These are phyloP conservation scores for Hipparchia sbordonii DNA, from an alignment of 2,888 invertebrate genomes.

Conservation along the genomic window DNA sequence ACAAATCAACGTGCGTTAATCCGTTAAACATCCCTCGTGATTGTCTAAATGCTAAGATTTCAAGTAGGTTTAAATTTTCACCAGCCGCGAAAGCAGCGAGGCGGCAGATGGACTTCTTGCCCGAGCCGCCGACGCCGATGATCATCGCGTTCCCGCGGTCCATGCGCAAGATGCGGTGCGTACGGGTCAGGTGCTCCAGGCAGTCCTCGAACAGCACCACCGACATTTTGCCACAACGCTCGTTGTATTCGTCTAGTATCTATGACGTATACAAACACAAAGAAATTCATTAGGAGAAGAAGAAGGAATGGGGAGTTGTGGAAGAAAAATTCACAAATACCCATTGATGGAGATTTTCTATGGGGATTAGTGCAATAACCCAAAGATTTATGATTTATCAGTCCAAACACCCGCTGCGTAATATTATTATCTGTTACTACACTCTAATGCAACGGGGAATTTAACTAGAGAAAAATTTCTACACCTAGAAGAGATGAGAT, in stretches of 20 bases:
- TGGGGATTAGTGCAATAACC: too few relatives aligned
- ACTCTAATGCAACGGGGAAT: too few relatives aligned
- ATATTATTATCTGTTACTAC: too few relatives aligned
- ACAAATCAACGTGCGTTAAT: too few relatives aligned
- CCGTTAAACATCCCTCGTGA: too few relatives aligned
- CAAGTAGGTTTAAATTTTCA: constrained; percentile 40
- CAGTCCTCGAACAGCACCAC: constrained; percentile 96
- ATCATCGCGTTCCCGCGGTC: constrained; percentile 92
- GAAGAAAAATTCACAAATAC: too few relatives aligned
- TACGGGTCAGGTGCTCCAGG: constrained; percentile 93
- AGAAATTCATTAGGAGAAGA: too few relatives aligned
- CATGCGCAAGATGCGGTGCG: constrained; percentile 93
- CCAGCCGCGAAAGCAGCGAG: constrained; percentile 93
- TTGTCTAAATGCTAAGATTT: background rate
- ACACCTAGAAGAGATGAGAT: too few relatives aligned
- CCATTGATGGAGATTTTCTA: too few relatives aligned
- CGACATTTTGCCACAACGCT: constrained; percentile 87
- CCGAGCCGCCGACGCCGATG: constrained; percentile 95
- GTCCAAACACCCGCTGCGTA: too few relatives aligned
- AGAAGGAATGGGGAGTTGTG: too few relatives aligned
- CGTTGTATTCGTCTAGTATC: constrained; percentile 94
- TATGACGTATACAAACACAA: constrained; percentile 48
- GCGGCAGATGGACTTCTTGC: constrained; percentile 91
- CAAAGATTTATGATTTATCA: too few relatives aligned
- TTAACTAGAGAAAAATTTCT: background rate